Evolutionary conservation across 2,888 invertebrate genomes (phyloP).

Genomic region (Corbicula japonica): DNA sequence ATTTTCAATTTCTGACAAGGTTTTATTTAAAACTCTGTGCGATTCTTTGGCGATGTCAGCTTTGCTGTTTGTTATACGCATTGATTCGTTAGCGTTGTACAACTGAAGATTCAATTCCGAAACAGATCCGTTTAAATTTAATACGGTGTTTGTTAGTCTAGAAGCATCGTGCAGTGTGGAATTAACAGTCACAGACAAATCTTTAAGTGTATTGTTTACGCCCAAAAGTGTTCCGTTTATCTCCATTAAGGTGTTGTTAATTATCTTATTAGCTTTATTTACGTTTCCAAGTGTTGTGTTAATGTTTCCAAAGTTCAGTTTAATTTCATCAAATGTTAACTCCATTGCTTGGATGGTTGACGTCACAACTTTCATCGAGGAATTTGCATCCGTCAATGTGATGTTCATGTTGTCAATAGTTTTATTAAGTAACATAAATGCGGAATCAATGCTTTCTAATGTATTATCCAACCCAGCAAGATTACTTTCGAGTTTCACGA

Average conservation of each 20-base stretch:
- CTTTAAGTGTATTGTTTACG: conserved; percentile 33
- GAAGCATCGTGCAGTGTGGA: conserved; percentile 1
- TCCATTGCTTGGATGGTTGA: conserved; percentile 21
- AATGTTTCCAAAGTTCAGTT: conserved; percentile 38
- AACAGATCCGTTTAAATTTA: conserved; percentile 28
- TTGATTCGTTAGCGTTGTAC: conserved; percentile 50
- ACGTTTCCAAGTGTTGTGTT: conserved; percentile 41
- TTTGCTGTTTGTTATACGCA: conserved; percentile 37
- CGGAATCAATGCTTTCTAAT: conserved; percentile 35
- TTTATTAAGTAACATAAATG: conserved; percentile 42
- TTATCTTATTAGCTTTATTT: conserved; percentile 27
- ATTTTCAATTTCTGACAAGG: conserved; percentile 28
- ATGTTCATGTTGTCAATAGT: conserved; percentile 42
- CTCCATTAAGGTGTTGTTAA: conserved; percentile 3
- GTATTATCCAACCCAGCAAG: conserved; percentile 40
- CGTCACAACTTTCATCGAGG: conserved; percentile 42
- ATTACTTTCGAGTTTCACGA: conserved; percentile 31
- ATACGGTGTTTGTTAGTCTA: conserved; percentile 12
- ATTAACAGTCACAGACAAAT: conserved; percentile 13
- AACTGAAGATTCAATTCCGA: conserved; percentile 32
- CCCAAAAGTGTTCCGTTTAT: conserved; percentile 16
- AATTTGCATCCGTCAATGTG: conserved; percentile 35
- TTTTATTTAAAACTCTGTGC: conserved; percentile 25
- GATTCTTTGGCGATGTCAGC: conserved; percentile 36
- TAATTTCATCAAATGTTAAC: conserved; percentile 32